Conservation (phyloP, 2,888 invertebrate species). For the Diachrysia chrysitis region DNA sequence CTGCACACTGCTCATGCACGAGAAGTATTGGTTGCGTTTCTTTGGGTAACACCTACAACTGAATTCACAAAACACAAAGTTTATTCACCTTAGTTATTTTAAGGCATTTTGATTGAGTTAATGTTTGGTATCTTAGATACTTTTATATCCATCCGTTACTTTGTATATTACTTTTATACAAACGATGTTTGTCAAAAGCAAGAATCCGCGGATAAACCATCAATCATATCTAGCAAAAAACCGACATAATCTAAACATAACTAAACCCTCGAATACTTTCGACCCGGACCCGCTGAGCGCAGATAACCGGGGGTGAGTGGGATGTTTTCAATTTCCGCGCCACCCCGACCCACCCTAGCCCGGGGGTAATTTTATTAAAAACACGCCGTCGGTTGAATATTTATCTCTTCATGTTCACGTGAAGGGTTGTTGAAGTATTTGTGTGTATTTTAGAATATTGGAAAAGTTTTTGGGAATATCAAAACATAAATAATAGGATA, state of each 20-base stretch:
- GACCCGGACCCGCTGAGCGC: conserved; percentile 35
- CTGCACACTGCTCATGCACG: too few species aligned
- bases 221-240: neutral
- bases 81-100: too few species aligned
- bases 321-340: conserved; percentile 85
- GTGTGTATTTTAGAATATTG: conserved; percentile 35
- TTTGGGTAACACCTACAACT: too few species aligned
- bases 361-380: conserved; percentile 86
- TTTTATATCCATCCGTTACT: too few species aligned
- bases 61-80: too few species aligned
- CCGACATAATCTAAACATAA: neutral
- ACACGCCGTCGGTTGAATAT: conserved; percentile 79
- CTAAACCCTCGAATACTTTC: neutral
- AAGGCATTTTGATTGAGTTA: too few species aligned
- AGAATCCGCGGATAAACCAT: neutral
- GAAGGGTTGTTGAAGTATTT: conserved; percentile 63
- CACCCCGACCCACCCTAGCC: conserved; percentile 55
- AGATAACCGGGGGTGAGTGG: conserved; percentile 70
- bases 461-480: neutral
- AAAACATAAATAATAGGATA: neutral
- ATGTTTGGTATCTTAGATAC: too few species aligned
- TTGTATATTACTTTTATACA: too few species aligned
- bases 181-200: too few species aligned
- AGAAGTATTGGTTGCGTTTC: too few species aligned
- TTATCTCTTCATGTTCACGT: conserved; percentile 79